Percentiles rank a stretch among this genome's conserved stretches.
Evolutionary conservation across 2,797 vertebrate species (phyloP).

Genomic region (Coregonus suidteri): DNA sequence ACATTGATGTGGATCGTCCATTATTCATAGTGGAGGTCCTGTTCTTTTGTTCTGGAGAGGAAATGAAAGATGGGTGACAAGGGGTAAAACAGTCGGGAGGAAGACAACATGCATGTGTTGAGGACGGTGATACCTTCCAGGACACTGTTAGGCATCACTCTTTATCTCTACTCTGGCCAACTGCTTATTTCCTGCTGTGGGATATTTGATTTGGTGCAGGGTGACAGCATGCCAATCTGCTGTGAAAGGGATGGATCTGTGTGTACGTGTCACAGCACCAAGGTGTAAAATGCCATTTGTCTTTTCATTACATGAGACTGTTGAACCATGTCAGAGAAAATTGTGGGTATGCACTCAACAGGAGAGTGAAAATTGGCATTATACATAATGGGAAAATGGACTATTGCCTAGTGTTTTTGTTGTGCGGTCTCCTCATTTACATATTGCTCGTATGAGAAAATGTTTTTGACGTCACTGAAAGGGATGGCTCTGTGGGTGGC

Average conservation of each 20-base stretch:
- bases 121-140: background rate
- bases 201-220: slow-evolving; percentile 33
- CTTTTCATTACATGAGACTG: background rate
- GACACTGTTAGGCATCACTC: slow-evolving; percentile 49
- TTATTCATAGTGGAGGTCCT: slow-evolving; percentile 54
- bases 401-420: background rate
- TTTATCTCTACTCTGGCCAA: slow-evolving; percentile 49
- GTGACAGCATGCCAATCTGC: slow-evolving; percentile 17
- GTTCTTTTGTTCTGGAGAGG: slow-evolving; percentile 59
- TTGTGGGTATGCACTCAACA: background rate
- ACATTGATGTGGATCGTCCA: slow-evolving; percentile 76
- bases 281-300: slow-evolving; percentile 7
- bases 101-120: background rate
- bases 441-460: background rate
- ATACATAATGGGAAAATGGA: background rate
- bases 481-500: too few relatives aligned
- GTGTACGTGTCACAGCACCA: background rate
- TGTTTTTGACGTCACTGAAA: background rate
- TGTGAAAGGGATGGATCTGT: background rate
- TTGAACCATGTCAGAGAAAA: background rate
- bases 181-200: slow-evolving; percentile 45
- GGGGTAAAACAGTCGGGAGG: slow-evolving; percentile 14
- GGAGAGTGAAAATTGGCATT: slow-evolving; percentile 1
- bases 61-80: slow-evolving; percentile 59
- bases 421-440: slow-evolving; percentile 1